Conservation (phyloP, 2,888 invertebrate species). For the Drosophila mercatorum region DNA sequence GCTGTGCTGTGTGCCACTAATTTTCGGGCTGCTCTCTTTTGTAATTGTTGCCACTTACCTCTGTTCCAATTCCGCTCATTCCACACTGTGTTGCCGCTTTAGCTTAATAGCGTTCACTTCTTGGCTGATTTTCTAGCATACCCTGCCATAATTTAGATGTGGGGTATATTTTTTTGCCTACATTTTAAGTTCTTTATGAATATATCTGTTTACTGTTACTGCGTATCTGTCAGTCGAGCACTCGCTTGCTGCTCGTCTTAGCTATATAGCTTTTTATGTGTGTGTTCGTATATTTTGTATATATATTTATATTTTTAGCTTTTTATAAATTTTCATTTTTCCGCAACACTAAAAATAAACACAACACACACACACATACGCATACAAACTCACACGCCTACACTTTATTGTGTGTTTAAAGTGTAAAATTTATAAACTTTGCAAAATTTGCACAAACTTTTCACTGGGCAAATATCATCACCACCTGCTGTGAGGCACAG, state of each 20-base stretch:
- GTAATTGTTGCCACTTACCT: constrained; percentile 63
- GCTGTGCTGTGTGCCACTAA: constrained; percentile 53
- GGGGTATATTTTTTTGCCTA: background rate
- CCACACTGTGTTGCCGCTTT: constrained; percentile 9
- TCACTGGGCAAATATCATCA: constrained; percentile 45
- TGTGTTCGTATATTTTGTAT: constrained; percentile 2
- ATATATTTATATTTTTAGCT: constrained; percentile 37
- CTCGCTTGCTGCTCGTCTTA: background rate
- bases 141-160: background rate
- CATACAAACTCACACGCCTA: constrained; percentile 18
- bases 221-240: background rate
- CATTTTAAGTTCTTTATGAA: background rate
- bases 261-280: background rate
- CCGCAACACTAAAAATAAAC: constrained; percentile 54
- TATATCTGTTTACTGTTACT: background rate
- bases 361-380: constrained; percentile 20
- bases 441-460: constrained; percentile 58
- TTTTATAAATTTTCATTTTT: constrained; percentile 59
- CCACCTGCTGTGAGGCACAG: constrained; percentile 64
- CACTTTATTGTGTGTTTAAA: constrained; percentile 42
- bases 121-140: constrained; percentile 11
- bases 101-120: background rate
- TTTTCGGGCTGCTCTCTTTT: constrained; percentile 47
- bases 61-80: constrained; percentile 60
- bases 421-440: constrained; percentile 65